A percentile compares a stretch with the other conserved stretches of the same genome.
These are phyloP conservation scores for Leguminivora glycinivorella DNA, from an alignment of 1,140 invertebrate species.

Conservation along the genomic window DNA sequence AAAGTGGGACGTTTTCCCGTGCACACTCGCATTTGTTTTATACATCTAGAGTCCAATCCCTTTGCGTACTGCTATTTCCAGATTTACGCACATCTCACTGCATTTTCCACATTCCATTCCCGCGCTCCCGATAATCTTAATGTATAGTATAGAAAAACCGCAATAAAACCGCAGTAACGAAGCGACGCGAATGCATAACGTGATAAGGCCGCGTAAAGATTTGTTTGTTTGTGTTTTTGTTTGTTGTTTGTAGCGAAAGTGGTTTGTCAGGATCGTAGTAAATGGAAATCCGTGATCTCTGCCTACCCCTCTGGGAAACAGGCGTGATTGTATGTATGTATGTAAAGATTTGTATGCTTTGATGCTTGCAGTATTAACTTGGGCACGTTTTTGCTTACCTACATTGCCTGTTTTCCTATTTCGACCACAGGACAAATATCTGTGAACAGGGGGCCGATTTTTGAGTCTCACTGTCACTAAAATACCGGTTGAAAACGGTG, in stretches of 20 bases:
- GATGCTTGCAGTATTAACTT: not conserved
- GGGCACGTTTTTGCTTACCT: constrained; percentile 1
- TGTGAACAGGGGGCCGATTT: too few relatives aligned
- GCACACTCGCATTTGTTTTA: too few relatives aligned
- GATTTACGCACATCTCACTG: constrained; percentile 5
- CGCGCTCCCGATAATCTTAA: constrained; percentile 15
- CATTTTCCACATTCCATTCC: constrained; percentile 12
- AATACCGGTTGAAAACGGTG: too few relatives aligned
- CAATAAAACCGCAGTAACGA: not conserved
- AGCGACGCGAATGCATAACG: not conserved
- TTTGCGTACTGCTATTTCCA: not conserved
- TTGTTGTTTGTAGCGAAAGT: too few relatives aligned
- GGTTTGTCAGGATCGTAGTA: too few relatives aligned
- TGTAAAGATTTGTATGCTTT: not conserved
- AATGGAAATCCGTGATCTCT: too few relatives aligned
- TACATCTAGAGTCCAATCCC: not conserved
- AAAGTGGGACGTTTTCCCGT: not conserved
- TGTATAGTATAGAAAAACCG: constrained; percentile 11
- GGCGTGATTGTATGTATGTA: too few relatives aligned
- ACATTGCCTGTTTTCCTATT: constrained; percentile 19
- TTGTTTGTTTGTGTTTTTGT: too few relatives aligned
- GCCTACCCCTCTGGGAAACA: too few relatives aligned
- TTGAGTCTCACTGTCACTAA: too few relatives aligned
- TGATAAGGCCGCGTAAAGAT: not conserved
- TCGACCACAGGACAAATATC: not conserved